Conservation (phyloP, 2,113 vertebrate genomes). For the Lamprotornis superbus region DNA sequence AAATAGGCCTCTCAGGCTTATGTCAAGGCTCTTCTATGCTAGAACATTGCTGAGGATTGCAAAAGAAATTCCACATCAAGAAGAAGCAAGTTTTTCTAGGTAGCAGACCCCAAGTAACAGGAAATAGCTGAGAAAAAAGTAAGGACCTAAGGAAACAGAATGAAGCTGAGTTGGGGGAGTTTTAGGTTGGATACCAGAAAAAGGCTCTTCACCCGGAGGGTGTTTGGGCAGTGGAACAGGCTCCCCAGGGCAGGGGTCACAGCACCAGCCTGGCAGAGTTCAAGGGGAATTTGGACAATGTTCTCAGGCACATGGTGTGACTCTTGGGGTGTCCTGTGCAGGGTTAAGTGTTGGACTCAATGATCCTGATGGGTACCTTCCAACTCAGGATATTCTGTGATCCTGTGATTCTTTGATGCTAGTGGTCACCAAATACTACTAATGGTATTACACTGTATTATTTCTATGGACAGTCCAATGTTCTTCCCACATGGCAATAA, state of each 20-base stretch:
- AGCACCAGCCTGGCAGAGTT: neutral
- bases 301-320: neutral
- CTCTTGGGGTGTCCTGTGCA: neutral
- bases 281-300: rapidly evolving
- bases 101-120: neutral
- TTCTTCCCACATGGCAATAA: neutral
- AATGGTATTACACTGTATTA: neutral
- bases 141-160: neutral
- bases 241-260: neutral
- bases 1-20: neutral
- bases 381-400: neutral
- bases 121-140: neutral
- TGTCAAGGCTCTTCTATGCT: neutral
- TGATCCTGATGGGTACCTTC: neutral
- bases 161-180: neutral
- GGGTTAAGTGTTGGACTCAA: rapidly evolving
- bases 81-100: neutral
- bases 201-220: too few relatives aligned
- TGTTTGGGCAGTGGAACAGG: rapidly evolving
- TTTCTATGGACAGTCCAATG: neutral
- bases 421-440: neutral
- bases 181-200: neutral
- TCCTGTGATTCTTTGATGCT: neutral
- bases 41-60: neutral
- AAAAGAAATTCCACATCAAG: neutral